A percentile compares a stretch with the other conserved stretches of the same genome.
Conservation (phyloP, 1,140 invertebrate species). For the Eriocheir sinensis region DNA sequence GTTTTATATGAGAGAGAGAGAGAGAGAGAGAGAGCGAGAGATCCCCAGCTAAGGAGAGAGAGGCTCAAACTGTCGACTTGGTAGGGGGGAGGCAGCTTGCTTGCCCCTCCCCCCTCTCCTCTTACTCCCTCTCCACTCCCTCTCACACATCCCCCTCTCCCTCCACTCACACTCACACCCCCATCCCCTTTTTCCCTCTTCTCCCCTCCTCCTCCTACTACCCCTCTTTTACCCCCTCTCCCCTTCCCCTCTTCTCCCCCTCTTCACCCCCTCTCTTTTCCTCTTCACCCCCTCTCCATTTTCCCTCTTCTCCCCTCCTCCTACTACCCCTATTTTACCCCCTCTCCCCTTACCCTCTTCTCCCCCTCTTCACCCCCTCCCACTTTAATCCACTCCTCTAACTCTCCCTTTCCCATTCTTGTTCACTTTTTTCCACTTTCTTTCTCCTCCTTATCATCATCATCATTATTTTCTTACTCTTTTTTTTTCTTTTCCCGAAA, state of each 20-base stretch:
- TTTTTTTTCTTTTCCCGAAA: neutral
- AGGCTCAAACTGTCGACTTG: slow-evolving; percentile 1
- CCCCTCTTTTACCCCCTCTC: neutral
- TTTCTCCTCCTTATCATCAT: neutral
- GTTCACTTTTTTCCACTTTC: neutral
- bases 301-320: neutral
- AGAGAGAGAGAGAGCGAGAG: neutral
- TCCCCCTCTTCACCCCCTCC: neutral
- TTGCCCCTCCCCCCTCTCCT: neutral
- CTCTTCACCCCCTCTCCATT: neutral
- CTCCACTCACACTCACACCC: too few species aligned
- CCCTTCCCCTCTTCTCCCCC: too few species aligned
- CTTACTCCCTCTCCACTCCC: neutral
- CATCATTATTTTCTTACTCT: neutral
- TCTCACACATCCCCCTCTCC: too few species aligned
- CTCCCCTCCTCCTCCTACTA: too few species aligned
- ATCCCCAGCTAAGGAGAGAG: neutral
- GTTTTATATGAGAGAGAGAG: neutral
- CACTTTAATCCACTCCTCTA: neutral
- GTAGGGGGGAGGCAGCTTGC: neutral
- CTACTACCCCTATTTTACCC: neutral
- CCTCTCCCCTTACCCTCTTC: neutral
- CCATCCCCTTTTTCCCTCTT: neutral
- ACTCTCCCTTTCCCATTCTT: neutral
- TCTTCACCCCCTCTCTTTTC: neutral